A percentile compares a stretch with the other conserved stretches of the same genome.
These are phyloP conservation scores for Maccullochella peelii DNA, from an alignment of 2,113 vertebrate genomes.

Conservation along the genomic window DNA sequence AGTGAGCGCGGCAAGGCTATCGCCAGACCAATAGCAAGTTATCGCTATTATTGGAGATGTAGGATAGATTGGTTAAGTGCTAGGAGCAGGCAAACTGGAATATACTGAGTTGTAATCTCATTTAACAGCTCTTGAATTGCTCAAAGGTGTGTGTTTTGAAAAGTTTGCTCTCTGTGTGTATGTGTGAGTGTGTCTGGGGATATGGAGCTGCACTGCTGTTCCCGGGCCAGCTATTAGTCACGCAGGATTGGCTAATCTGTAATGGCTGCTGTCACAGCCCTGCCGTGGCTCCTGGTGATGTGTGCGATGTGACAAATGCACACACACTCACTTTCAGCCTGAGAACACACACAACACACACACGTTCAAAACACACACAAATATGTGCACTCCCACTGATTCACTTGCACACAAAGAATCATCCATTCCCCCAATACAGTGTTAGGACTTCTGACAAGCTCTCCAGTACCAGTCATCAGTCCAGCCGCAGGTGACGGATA, in stretches of 20 bases:
- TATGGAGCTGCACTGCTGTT: slow-evolving; percentile 67
- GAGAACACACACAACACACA: slow-evolving; percentile 58
- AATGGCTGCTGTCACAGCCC: slow-evolving; percentile 80
- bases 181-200: slow-evolving; percentile 55
- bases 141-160: slow-evolving; percentile 72
- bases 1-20: slow-evolving; percentile 30
- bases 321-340: slow-evolving; percentile 59
- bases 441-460: slow-evolving; percentile 63
- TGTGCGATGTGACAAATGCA: slow-evolving; percentile 63
- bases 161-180: slow-evolving; percentile 62
- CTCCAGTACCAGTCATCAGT: slow-evolving; percentile 53
- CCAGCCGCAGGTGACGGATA: slow-evolving; percentile 52
- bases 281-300: slow-evolving; percentile 72
- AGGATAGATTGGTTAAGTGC: slow-evolving; percentile 72
- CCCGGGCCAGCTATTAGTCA: slow-evolving; percentile 78
- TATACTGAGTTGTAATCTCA: slow-evolving; percentile 70
- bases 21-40: slow-evolving; percentile 50
- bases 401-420: slow-evolving; percentile 62
- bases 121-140: slow-evolving; percentile 73
- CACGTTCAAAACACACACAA: slow-evolving; percentile 51
- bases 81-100: slow-evolving; percentile 48
- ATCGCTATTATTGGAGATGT: slow-evolving; percentile 67
- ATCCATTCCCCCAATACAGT: slow-evolving; percentile 53
- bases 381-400: slow-evolving; percentile 46
- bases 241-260: slow-evolving; percentile 79